A percentile compares a stretch with the other conserved stretches of the same genome.
phyloP scores from a whole-genome alignment of 30 jellyfish, hydroid and myxozoan species.

The Nemopilema nomurai region DNA sequence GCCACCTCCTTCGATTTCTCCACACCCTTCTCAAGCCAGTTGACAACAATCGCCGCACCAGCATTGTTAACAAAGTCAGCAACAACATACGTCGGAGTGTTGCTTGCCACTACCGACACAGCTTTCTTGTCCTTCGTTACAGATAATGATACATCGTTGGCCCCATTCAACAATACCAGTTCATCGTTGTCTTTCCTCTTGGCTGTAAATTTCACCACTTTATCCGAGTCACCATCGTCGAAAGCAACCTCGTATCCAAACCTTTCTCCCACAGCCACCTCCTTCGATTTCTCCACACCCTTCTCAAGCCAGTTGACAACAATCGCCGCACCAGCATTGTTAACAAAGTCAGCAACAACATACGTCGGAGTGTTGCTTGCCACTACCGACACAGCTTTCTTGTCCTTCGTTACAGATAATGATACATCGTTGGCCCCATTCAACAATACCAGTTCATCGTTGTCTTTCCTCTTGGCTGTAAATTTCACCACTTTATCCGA shows the following conservation, averaged over 20 bases:
- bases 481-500: neutral
- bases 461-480: neutral
- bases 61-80: neutral
- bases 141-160: neutral
- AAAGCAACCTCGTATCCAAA: neutral
- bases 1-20: neutral
- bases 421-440: neutral
- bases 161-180: constrained; percentile 15
- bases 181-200: neutral
- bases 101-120: constrained; percentile 3
- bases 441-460: neutral
- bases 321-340: constrained; percentile 18
- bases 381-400: neutral
- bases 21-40: neutral
- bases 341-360: constrained; percentile 5
- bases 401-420: neutral
- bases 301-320: constrained; percentile 8
- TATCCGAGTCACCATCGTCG: neutral
- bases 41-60: neutral
- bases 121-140: neutral
- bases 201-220: constrained; percentile 2
- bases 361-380: constrained; percentile 2
- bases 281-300: neutral
- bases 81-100: neutral
- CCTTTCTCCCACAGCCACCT: neutral